Evolutionary conservation across 2,888 invertebrate genomes (phyloP), one percentile per base, ranked within the genome.

Genomic region (Chesias legatella): DNA sequence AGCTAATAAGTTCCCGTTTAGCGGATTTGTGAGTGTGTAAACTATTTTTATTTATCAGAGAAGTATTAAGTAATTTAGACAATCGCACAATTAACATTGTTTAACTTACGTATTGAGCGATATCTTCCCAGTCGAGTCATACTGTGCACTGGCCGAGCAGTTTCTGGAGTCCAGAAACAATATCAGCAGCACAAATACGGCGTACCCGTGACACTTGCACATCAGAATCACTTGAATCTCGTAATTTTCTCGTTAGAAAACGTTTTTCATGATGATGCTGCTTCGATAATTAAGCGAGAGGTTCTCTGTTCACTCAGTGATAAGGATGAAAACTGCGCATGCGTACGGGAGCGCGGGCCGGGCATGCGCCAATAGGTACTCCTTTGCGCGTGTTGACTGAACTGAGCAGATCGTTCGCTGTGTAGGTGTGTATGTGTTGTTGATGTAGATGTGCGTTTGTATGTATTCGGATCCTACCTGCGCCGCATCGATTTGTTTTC

Each of bases 41-140:
- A n/a, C n/a, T n/a, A n/a, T n/a, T n/a, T n/a, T n/a, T n/a, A n/a
- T n/a, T n/a, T n/a, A n/a, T 2, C 13, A 17, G 5, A 17, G 13
- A 3, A 17, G 13, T 17, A 17, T 17, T 17, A 17, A 17, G 7
- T 30, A 10, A 30, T 30, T 17, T n/a, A 28, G 13, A n/a, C 24
- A 17, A 9, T 13, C 10, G 7, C 22, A 10, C 25, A 25, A 26
- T 26, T 26, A 17, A 17, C 22, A 22, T 24, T 28, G 22, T 26
- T 26, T 43, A 35, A 73, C 83, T 81, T 79, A 85, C 88, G 84
- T 73, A 62, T 81, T 88, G 47, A 88, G 73, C 52, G 82, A 79
- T 63, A 88, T 82, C 63, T 76, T 85, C 53, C 56, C 64, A 51
- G 62, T 42, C 51, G 71, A 62, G 50, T 86, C 84, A 77, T 84